Conservation (phyloP, 2,113 vertebrate species). For the Poeciliopsis turrubarensis region DNA sequence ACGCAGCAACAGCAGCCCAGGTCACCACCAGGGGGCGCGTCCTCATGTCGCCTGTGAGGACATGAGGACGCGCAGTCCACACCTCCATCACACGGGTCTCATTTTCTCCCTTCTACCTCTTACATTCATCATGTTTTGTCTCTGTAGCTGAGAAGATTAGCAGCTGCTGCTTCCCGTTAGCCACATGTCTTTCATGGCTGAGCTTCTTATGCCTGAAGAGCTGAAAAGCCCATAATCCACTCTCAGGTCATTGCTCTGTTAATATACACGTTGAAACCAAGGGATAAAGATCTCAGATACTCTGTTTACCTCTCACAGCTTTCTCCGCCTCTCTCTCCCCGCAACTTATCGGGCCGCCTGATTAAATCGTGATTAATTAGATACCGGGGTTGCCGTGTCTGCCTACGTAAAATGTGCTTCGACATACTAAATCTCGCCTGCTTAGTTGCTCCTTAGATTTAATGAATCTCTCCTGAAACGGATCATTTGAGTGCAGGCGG, state of each 20-base stretch:
- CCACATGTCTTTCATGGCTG: conserved; percentile 21
- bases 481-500: neutral
- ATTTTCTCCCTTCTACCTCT: neutral
- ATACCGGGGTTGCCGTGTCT: conserved; percentile 35
- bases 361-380: conserved; percentile 70
- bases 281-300: conserved; percentile 49
- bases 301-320: conserved; percentile 32
- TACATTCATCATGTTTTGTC: neutral
- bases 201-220: conserved; percentile 70
- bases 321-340: conserved; percentile 10
- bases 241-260: conserved; percentile 58
- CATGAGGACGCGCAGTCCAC: neutral
- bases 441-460: conserved; percentile 3
- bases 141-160: conserved; percentile 25
- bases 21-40: neutral
- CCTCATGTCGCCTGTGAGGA: neutral
- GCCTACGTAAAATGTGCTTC: conserved; percentile 6
- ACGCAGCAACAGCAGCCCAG: neutral
- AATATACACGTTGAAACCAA: conserved; percentile 58
- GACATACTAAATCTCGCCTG: conserved; percentile 7
- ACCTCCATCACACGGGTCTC: neutral
- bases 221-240: conserved; percentile 79
- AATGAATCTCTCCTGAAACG: neutral
- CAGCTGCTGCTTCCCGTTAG: conserved; percentile 6
- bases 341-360: conserved; percentile 35